phyloP scores from a whole-genome alignment of 2,888 invertebrate genomes.

The Ectemnius continuus region DNA sequence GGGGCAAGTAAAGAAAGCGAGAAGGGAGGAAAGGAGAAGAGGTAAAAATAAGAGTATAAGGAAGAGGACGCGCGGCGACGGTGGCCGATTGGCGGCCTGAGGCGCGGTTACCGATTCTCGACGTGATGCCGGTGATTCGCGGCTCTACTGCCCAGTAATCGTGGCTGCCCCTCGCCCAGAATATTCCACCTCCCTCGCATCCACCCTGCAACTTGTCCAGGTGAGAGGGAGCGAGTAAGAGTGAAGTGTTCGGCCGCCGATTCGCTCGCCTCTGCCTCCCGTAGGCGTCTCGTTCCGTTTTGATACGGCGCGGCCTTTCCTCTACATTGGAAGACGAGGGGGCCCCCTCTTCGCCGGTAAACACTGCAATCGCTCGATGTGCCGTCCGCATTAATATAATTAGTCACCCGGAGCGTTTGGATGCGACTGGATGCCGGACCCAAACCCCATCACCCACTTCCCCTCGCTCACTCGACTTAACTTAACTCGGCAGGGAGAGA shows the following conservation, averaged over 20 bases:
- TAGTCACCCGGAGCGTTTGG: conserved; percentile 76
- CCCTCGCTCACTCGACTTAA: conserved; percentile 18
- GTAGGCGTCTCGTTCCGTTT: conserved; percentile 46
- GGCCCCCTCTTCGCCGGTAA: conserved; percentile 73
- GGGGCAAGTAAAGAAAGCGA: conserved; percentile 30
- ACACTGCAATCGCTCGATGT: conserved; percentile 77
- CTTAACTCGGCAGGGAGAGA: background rate
- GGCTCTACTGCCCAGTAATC: conserved; percentile 77
- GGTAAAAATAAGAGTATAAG: conserved; percentile 42
- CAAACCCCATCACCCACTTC: conserved; percentile 32
- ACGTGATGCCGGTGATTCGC: conserved; percentile 78
- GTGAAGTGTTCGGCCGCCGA: conserved; percentile 28
- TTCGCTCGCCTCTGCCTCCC: conserved; percentile 35
- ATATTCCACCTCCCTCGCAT: conserved; percentile 70
- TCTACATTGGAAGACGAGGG: conserved; percentile 41
- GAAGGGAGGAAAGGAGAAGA: conserved; percentile 20
- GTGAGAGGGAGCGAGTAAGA: too few species aligned
- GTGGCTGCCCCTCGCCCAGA: conserved; percentile 69
- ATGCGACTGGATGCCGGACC: conserved; percentile 40
- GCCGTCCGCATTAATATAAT: conserved; percentile 77
- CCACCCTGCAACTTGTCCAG: conserved; percentile 24
- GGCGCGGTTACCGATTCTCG: conserved; percentile 76
- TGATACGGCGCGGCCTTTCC: conserved; percentile 64
- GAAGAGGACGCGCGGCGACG: conserved; percentile 59
- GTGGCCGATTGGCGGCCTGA: conserved; percentile 77